Conservation (phyloP, 2,113 vertebrate species). For the Colossoma macropomum region DNA sequence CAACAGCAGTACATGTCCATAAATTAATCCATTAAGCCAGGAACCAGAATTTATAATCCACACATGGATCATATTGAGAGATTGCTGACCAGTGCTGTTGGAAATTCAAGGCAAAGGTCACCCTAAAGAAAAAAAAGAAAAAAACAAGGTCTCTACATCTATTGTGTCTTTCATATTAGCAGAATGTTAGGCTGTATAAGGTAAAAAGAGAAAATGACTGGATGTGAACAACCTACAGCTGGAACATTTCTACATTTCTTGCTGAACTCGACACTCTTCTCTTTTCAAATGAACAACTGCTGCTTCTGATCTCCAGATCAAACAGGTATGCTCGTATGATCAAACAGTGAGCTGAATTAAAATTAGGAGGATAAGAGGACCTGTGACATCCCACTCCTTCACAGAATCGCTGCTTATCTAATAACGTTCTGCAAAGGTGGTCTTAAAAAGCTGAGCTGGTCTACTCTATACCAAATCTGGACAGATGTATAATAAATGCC, state of each 20-base stretch:
- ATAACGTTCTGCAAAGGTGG: neutral
- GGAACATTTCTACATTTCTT: conserved; percentile 4
- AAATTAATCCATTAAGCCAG: neutral
- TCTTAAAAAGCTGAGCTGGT: neutral
- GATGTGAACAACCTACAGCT: neutral
- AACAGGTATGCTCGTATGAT: neutral
- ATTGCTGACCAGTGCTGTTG: neutral
- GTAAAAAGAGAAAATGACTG: neutral
- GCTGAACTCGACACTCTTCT: neutral
- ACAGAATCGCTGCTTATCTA: neutral
- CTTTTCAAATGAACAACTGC: neutral
- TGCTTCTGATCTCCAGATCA: conserved; percentile 1
- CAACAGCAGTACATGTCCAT: neutral
- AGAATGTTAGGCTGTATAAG: neutral
- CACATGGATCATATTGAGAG: neutral
- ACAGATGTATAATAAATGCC: neutral
- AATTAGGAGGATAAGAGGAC: neutral
- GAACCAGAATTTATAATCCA: neutral
- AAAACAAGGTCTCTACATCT: neutral
- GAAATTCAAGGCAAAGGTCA: neutral
- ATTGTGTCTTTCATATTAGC: neutral
- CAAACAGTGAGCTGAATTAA: neutral
- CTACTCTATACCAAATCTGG: neutral
- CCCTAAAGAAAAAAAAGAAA: too few relatives aligned
- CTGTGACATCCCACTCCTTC: neutral